Evolutionary conservation across 2,888 invertebrate genomes (phyloP).

Genomic region (Cotesia congregata): DNA sequence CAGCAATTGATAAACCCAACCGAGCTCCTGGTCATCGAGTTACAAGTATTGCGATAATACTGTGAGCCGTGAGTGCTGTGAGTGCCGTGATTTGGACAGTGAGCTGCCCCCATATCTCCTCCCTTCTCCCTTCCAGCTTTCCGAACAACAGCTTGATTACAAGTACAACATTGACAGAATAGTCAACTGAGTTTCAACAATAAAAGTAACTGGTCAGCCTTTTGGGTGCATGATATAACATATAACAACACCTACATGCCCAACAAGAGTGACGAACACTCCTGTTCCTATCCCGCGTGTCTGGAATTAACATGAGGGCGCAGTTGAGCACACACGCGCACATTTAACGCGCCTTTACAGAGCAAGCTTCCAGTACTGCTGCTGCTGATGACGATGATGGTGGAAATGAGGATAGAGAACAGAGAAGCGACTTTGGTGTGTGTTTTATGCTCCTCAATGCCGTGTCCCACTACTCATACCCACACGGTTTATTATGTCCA

Average conservation of each 20-base stretch:
- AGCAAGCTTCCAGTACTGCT: slow-evolving; percentile 12
- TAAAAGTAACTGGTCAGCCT: slow-evolving; percentile 11
- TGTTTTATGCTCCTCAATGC: slow-evolving; percentile 4
- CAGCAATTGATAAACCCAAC: background rate
- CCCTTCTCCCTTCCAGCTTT: background rate
- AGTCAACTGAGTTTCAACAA: background rate
- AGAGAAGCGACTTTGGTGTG: slow-evolving; percentile 18
- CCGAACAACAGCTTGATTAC: background rate
- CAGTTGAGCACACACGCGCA: slow-evolving; percentile 30
- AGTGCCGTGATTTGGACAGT: background rate
- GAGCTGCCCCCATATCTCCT: background rate
- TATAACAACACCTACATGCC: background rate
- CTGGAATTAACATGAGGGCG: slow-evolving; percentile 25
- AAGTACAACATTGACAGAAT: background rate
- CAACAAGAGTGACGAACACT: slow-evolving; percentile 18
- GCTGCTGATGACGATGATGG: background rate
- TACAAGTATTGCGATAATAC: background rate
- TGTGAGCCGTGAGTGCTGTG: background rate
- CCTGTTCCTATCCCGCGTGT: slow-evolving; percentile 1
- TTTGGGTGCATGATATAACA: background rate
- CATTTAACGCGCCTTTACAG: slow-evolving; percentile 31
- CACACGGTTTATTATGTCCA: background rate
- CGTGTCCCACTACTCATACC: slow-evolving; percentile 2
- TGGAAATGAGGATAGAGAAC: slow-evolving; percentile 14
- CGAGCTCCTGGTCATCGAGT: background rate